Evolutionary conservation across 2,113 vertebrate species (phyloP), one percentile per base, ranked within the genome.

Genomic region (Sturnus vulgaris): DNA sequence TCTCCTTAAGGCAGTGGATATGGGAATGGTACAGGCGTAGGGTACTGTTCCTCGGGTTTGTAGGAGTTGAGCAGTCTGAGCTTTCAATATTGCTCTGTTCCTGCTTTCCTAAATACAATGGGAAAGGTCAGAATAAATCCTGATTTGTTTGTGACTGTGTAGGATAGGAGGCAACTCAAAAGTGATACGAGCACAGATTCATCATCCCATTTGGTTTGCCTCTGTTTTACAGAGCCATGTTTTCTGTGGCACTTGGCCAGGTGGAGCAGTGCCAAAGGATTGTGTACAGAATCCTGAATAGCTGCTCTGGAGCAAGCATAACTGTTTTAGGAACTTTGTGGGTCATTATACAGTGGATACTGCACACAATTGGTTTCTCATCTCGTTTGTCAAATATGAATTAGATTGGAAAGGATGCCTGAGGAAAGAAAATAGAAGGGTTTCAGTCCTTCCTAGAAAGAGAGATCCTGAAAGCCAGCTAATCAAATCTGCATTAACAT

Each of bases 371-470:
- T 61, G 93, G 95, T 95, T 92, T 80, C 82, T 93, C 37, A 13
- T 96, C 87, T 91, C 4, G 8, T 91, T 91, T 77, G 82, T 86
- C 82, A 95, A 59, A 44, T 81, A 76, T 37, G 75, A 80, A 93
- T 91, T 69, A 80, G 44, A 53, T 86, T 90, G 66, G 42, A 92
- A 86, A 87, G 55, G 47, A 83, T 82, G 90, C 31, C n/a, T 66
- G n/a, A 65, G 85, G 87, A 94, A 85, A 88, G 47, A 57, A 79
- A 87, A 82, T 5, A 37, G 60, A 46, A 49, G 42, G 28, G 28
- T 21, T 87, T 91, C 65, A 47, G 42, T n/a, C 64, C 64, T 89
- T 78, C 68, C 46, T 83, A 90, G 90, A 91, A 91, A 56, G 25
- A 63, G 53, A 90, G 49, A 61, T 53, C n/a, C 70, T 85, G 57